Evolutionary conservation across 2,888 invertebrate genomes (phyloP), one percentile per base, ranked within the genome.

Genomic region (Capitulum mitella): DNA sequence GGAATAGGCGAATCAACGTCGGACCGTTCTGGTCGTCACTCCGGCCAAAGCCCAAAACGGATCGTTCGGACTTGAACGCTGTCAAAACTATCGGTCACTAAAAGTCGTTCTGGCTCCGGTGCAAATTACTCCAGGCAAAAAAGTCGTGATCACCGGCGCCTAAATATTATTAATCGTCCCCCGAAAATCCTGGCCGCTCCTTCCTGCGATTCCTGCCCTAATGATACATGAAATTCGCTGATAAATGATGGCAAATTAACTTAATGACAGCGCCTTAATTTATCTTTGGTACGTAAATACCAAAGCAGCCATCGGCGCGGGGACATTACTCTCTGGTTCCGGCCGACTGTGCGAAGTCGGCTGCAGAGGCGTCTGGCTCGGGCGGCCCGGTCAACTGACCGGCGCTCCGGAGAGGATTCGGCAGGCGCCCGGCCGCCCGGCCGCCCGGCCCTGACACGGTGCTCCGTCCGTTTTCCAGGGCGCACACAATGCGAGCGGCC

Each of bases 221-320:
- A 70, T 70, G 70, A 70, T 70, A 70, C 70, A 70, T 32, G 70
- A 70, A 70, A 70, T 70, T 70, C 70, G 34, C 70, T 70, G 70
- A 70, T 70, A 37, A 70, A 70, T 70, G 70, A 70, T 37, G 37
- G 12, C 26, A 70, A 70, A 70, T 70, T 70, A 70, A 70, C 70
- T 70, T 70, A 70, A 70, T 37, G 70, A 70, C 70, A 37, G 70
- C 34, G 32, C 37, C 19, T 70, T 70, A 70, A 70, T 70, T 70
- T 70, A 70, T 70, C 70, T 34, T 14, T 26, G 37, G 12, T 37
- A 10, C 19, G 70, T 37, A 70, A 70, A 70, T 70, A 37, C 61
- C 61, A 16, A 29, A 32, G 32, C 61, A 32, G 61, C 61, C 32
- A 61, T 61, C 32, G 61, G 29, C 61, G 32, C 61, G 32, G 32